Base-by-base conservation (phyloP, 2,888 invertebrate species). In the Andrena trimmerana region DNA sequence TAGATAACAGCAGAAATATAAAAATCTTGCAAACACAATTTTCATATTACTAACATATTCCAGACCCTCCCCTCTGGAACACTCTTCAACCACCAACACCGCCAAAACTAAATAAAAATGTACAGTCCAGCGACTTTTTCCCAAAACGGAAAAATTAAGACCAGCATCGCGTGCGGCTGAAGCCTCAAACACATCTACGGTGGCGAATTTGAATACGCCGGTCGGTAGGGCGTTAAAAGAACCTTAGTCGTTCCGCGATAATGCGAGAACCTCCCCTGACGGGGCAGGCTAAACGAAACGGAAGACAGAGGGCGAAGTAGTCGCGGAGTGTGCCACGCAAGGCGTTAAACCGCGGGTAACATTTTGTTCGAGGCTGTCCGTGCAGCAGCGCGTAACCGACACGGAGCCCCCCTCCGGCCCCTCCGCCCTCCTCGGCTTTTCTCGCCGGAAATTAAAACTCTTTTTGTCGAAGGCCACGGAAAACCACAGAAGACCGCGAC, bases 381-480 rank as follows among this genome's bases (percentile, higher is more conserved):
- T 52, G 63, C 60, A 80, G 69, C 69, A 66, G 74, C 71, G 77
- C 68, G 65, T 48, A 63, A 79, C 59, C 78, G 76, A 63, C 60
- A 67, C n/a, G 70, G 62, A 31, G 27, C 20, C 31, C 69, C 87
- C 88, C 90, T 90, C 5, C 5, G 1, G 5, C 16, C 16, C 42
- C 0, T 42, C 16, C 4, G 0, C 42, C 42, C 42, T 4, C 42
- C 16, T 16, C 91, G 91, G 88, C 91, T 91, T 92, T 91, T 92
- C 92, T 90, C 91, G 84, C 92, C 92, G 93, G 93, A 93, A 93
- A 93, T 93, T 93, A 93, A 93, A 93, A 92, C 88, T 90, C 90
- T 91, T 93, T 91, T 91, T 86, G 89, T 85, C 87, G 83, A 86
- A 71, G 62, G 50, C 67, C 71, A 16, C 54, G 54, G 69, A 60